Conservation (phyloP, 2,113 vertebrate genomes). For the Pterocles burchelli region DNA sequence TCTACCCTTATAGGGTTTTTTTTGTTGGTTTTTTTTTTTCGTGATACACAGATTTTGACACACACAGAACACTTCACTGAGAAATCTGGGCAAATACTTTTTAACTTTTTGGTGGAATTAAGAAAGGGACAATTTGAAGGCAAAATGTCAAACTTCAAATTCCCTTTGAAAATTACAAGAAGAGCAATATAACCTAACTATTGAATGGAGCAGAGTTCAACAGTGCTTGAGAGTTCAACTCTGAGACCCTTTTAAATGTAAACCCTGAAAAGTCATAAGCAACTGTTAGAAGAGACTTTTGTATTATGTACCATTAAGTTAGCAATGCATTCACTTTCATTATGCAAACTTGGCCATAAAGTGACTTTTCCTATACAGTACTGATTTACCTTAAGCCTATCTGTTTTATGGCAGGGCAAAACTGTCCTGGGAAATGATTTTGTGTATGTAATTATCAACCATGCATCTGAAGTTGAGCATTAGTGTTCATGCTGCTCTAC, state of each 20-base stretch:
- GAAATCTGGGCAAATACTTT: neutral
- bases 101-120: neutral
- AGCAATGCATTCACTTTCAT: neutral
- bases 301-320: neutral
- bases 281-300: neutral
- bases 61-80: neutral
- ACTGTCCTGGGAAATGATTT: slow-evolving; percentile 13
- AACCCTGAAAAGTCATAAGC: neutral
- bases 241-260: neutral
- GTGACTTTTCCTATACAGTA: neutral
- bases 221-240: no score
- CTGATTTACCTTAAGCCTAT: neutral
- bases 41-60: neutral
- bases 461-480: neutral
- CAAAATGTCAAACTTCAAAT: neutral
- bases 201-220: neutral
- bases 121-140: neutral
- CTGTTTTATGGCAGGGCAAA: neutral
- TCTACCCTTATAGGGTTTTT: neutral
- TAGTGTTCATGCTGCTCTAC: neutral
- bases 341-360: neutral
- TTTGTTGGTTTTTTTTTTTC: neutral
- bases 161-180: neutral
- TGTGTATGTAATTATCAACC: neutral
- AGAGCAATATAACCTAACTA: neutral